phyloP scores from a whole-genome alignment of 2,888 invertebrate species.

The Pyrrhia umbra region DNA sequence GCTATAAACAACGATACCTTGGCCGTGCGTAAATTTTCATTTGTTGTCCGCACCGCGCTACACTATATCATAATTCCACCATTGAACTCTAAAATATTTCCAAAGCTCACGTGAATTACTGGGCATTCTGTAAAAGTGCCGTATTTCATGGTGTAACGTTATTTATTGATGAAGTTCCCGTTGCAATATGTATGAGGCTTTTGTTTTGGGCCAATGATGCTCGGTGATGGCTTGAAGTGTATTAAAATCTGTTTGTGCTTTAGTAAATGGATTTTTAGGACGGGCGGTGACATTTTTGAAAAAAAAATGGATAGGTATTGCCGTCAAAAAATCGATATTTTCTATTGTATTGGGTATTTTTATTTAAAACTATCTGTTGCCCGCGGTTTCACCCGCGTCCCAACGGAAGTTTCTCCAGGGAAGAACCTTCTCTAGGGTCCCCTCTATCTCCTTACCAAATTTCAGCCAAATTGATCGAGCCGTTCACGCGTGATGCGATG shows the following conservation, averaged over 20 bases:
- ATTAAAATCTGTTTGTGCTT: conserved; percentile 21
- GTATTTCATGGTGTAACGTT: conserved; percentile 64
- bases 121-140: conserved; percentile 63
- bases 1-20: conserved; percentile 77
- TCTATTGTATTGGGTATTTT: not conserved
- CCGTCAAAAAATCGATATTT: not conserved
- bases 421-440: no score
- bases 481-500: no score
- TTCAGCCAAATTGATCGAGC: no score
- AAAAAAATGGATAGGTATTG: no score
- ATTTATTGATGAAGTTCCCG: conserved; percentile 71
- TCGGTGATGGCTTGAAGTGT: conserved; percentile 28
- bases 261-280: conserved; percentile 22
- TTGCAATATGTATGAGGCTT: conserved; percentile 54
- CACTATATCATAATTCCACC: conserved; percentile 82
- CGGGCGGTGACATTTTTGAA: not conserved
- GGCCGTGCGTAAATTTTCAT: conserved; percentile 81
- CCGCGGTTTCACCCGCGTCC: no score
- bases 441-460: no score
- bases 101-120: conserved; percentile 67
- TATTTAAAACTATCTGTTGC: no score
- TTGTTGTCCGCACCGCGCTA: conserved; percentile 64
- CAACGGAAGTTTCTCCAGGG: no score
- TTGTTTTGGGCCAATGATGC: conserved; percentile 50
- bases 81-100: conserved; percentile 83